Evolutionary conservation across 1,140 invertebrate species (phyloP).

Genomic region (Listronotus oregonensis): DNA sequence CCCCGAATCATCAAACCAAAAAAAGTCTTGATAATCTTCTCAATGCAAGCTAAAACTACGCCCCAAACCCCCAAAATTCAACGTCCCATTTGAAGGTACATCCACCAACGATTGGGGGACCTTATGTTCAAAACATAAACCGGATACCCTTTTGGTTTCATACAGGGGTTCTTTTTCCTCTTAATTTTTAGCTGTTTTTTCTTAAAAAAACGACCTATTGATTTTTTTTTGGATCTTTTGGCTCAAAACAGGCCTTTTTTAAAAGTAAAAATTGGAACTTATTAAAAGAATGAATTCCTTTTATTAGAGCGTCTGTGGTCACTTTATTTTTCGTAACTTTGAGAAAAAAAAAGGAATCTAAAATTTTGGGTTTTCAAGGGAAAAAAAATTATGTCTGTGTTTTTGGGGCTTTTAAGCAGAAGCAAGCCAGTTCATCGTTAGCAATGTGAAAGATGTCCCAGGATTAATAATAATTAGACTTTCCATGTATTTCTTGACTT

Average conservation of each 20-base stretch:
- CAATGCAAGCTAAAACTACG: slow-evolving; percentile 59
- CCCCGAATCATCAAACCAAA: slow-evolving; percentile 11
- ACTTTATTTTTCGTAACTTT: slow-evolving; percentile 59
- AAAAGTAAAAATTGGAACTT: slow-evolving; percentile 66
- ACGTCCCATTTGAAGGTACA: slow-evolving; percentile 61
- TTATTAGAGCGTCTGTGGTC: slow-evolving; percentile 62
- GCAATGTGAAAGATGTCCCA: slow-evolving; percentile 63
- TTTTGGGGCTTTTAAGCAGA: slow-evolving; percentile 63
- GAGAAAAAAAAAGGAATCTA: slow-evolving; percentile 58
- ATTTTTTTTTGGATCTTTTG: slow-evolving; percentile 62
- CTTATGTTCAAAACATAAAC: slow-evolving; percentile 66
- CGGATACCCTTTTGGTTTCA: slow-evolving; percentile 55
- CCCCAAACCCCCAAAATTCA: slow-evolving; percentile 68
- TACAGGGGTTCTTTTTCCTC: slow-evolving; percentile 1
- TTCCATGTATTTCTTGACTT: slow-evolving; percentile 62
- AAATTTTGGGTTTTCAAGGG: slow-evolving; percentile 60
- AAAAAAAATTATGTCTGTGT: slow-evolving; percentile 59
- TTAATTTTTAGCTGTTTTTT: slow-evolving; percentile 24
- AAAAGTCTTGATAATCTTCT: slow-evolving; percentile 56
- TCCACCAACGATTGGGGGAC: slow-evolving; percentile 64
- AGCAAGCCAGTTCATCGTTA: slow-evolving; percentile 64
- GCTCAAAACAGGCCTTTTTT: slow-evolving; percentile 62
- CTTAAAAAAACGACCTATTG: slow-evolving; percentile 52
- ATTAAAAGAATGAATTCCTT: slow-evolving; percentile 56
- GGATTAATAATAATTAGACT: slow-evolving; percentile 65